These are phyloP conservation scores for Drosophila takahashii DNA, from an alignment of 1,140 invertebrate genomes.

Conservation along the genomic window DNA sequence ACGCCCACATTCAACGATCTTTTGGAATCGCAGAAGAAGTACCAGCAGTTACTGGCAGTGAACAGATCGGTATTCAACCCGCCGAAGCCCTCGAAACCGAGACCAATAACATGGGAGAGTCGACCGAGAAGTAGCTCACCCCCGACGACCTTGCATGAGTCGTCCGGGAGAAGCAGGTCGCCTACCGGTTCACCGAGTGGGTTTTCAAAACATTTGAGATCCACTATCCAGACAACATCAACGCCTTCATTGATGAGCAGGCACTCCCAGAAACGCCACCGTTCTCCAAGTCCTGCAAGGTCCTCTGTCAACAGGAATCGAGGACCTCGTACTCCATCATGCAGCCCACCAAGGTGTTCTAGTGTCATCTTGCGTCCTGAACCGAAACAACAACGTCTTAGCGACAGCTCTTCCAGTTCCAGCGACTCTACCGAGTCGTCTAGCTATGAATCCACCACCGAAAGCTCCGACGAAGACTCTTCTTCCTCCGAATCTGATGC, in stretches of 20 bases:
- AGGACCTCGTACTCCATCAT: slow-evolving; percentile 1
- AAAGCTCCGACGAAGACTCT: slow-evolving; percentile 22
- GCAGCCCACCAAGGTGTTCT: background rate
- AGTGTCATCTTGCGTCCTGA: background rate
- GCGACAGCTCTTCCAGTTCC: slow-evolving; percentile 8
- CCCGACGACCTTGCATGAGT: background rate
- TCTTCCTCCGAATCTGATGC: background rate
- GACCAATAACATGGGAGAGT: background rate
- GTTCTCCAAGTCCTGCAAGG: background rate
- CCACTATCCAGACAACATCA: too few species aligned
- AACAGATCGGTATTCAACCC: background rate
- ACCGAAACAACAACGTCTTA: slow-evolving; percentile 7
- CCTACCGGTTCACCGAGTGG: background rate
- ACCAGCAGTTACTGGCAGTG: background rate
- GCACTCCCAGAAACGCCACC: background rate
- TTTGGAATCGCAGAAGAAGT: background rate
- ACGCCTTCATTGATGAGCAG: background rate
- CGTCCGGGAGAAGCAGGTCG: background rate
- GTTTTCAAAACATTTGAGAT: background rate
- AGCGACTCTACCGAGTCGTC: slow-evolving; percentile 7
- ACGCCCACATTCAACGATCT: slow-evolving; percentile 20
- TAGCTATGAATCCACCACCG: slow-evolving; percentile 19
- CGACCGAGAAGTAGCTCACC: background rate
- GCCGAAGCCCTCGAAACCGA: background rate
- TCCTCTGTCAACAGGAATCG: background rate